phyloP scores from a whole-genome alignment of 2,888 invertebrate species.

The Cosmopolites sordidus region DNA sequence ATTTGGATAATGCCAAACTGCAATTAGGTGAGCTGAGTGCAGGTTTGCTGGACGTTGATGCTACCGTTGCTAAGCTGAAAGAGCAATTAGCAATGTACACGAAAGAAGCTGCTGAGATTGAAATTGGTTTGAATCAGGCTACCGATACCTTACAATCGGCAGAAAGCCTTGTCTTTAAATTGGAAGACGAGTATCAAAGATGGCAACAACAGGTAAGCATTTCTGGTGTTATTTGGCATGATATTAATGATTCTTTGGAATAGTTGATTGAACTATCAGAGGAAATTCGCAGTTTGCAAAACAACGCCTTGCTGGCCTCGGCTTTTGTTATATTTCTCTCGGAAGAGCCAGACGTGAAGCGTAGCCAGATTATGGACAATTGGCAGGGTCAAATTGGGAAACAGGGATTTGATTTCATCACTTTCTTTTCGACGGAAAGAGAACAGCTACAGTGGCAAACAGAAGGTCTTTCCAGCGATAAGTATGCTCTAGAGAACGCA shows the following conservation, averaged over 20 bases:
- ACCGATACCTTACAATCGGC: constrained; percentile 74
- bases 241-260: constrained; percentile 30
- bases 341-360: constrained; percentile 61
- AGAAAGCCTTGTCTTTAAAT: constrained; percentile 75
- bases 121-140: constrained; percentile 74
- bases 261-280: constrained; percentile 59
- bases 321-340: constrained; percentile 73
- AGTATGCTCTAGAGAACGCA: constrained; percentile 76
- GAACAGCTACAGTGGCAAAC: constrained; percentile 82
- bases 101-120: constrained; percentile 90
- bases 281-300: constrained; percentile 61
- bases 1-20: constrained; percentile 74
- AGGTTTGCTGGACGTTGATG: constrained; percentile 76
- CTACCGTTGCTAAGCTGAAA: constrained; percentile 72
- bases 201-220: constrained; percentile 72
- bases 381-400: constrained; percentile 42
- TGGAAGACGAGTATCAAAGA: constrained; percentile 82
- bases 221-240: neutral
- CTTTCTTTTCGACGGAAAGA: constrained; percentile 62
- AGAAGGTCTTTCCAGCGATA: constrained; percentile 77
- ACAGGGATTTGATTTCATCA: constrained; percentile 51
- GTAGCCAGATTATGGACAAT: constrained; percentile 47
- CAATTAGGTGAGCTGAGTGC: constrained; percentile 74
- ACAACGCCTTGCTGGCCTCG: constrained; percentile 66
- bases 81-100: constrained; percentile 79